Evolutionary conservation across 2,888 invertebrate species (phyloP).

Genomic region (Gasteruption jaculator): DNA sequence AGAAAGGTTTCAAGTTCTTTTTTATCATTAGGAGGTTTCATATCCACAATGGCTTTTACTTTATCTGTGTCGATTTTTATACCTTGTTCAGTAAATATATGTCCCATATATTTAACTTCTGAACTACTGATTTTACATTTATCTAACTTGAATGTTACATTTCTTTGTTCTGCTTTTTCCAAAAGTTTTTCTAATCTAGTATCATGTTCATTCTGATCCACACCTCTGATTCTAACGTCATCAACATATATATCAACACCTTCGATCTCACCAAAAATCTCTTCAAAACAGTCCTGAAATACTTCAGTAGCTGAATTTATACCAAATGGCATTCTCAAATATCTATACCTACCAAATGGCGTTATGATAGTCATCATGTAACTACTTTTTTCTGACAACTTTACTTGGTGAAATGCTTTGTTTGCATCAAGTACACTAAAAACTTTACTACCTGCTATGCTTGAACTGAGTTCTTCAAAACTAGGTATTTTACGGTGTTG

Average conservation of each 20-base stretch:
- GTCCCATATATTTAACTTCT: slow-evolving; percentile 9
- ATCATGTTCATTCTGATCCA: slow-evolving; percentile 3
- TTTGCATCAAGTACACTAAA: slow-evolving; percentile 30
- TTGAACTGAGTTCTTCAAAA: slow-evolving; percentile 27
- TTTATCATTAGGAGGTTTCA: slow-evolving; percentile 18
- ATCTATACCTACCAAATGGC: slow-evolving; percentile 30
- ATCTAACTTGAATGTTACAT: slow-evolving; percentile 4
- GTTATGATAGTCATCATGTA: slow-evolving; percentile 27
- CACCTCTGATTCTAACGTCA: slow-evolving; percentile 4
- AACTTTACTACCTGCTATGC: slow-evolving; percentile 22
- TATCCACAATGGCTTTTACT: slow-evolving; percentile 14
- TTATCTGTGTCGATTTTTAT: slow-evolving; percentile 14
- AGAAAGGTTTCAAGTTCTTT: slow-evolving; percentile 22
- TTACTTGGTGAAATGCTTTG: slow-evolving; percentile 28
- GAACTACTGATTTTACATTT: slow-evolving; percentile 1
- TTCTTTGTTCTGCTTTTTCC: slow-evolving; percentile 1
- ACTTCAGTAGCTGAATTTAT: slow-evolving; percentile 12
- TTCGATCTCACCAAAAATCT: too few species aligned
- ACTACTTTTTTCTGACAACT: slow-evolving; percentile 24
- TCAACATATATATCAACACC: too few species aligned
- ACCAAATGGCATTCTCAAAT: slow-evolving; percentile 27
- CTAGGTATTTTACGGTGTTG: slow-evolving; percentile 26
- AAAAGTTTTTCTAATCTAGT: slow-evolving; percentile 3
- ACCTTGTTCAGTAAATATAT: slow-evolving; percentile 11
- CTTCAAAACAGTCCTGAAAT: slow-evolving; percentile 9